A percentile compares a stretch with the other conserved stretches of the same genome.
phyloP scores from a whole-genome alignment of 2,888 invertebrate species.

The Tetramorium bicarinatum region DNA sequence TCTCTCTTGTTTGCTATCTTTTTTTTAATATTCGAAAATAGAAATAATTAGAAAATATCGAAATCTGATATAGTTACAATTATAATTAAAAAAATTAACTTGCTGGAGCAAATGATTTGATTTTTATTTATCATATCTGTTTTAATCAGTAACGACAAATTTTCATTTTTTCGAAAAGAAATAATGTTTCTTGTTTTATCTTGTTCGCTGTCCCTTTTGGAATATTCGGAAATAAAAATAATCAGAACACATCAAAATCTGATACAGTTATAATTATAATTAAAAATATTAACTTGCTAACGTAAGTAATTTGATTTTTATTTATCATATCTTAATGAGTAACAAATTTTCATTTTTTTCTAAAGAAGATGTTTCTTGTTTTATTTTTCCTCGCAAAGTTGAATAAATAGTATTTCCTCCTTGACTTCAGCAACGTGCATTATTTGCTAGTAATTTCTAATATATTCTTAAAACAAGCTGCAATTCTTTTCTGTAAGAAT shows the following conservation, averaged over 20 bases:
- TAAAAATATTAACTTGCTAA: background rate
- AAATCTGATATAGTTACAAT: background rate
- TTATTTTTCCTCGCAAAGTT: background rate
- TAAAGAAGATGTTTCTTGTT: background rate
- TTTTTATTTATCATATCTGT: background rate
- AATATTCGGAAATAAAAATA: background rate
- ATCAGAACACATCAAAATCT: background rate
- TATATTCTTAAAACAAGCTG: background rate
- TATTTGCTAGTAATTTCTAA: conserved; percentile 8
- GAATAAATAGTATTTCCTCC: background rate
- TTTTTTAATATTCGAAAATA: conserved; percentile 19
- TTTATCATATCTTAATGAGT: background rate
- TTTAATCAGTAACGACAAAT: background rate
- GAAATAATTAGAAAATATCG: background rate
- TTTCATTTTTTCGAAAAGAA: background rate
- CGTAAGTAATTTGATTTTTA: background rate
- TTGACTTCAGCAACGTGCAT: background rate
- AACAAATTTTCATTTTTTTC: background rate
- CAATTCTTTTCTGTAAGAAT: background rate
- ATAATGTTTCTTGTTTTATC: background rate
- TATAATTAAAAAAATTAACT: background rate
- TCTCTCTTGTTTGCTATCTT: background rate
- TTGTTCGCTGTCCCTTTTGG: background rate
- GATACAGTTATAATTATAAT: background rate
- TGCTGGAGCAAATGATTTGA: background rate